Percentiles rank a stretch among this genome's conserved stretches.
phyloP scores from a whole-genome alignment of 2,888 invertebrate species.

The Homarus gammarus region DNA sequence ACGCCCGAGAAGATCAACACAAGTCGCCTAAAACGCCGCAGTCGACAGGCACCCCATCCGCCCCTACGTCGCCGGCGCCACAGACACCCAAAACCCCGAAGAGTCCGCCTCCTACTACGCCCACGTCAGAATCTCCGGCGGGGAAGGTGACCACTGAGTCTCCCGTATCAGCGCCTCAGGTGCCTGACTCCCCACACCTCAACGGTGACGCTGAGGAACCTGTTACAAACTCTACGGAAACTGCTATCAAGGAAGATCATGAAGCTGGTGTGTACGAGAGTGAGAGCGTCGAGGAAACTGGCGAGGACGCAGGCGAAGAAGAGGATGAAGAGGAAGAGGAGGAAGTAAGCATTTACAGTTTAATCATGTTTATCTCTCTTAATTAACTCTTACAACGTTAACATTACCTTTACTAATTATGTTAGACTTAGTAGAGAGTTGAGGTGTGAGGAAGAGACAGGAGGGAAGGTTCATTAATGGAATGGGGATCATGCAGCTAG shows the following conservation, averaged over 20 bases:
- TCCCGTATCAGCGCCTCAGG: neutral
- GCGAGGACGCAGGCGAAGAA: slow-evolving; percentile 51
- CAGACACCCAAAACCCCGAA: slow-evolving; percentile 54
- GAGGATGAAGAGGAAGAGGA: slow-evolving; percentile 59
- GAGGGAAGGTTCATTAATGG: too few relatives aligned
- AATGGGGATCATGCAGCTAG: too few relatives aligned
- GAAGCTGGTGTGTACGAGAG: slow-evolving; percentile 30
- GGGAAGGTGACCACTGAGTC: slow-evolving; percentile 2
- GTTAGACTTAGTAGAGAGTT: too few relatives aligned
- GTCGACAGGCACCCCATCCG: slow-evolving; percentile 32
- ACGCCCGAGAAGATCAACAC: slow-evolving; percentile 37
- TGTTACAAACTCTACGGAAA: slow-evolving; percentile 9
- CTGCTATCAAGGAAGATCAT: slow-evolving; percentile 47
- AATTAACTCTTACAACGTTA: too few relatives aligned
- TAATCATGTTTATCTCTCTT: neutral
- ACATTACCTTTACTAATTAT: too few relatives aligned
- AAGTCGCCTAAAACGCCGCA: slow-evolving; percentile 48
- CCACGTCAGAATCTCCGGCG: neutral
- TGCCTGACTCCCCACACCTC: neutral
- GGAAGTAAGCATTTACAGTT: slow-evolving; percentile 17
- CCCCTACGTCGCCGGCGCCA: slow-evolving; percentile 39
- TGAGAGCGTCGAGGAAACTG: slow-evolving; percentile 34
- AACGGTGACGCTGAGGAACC: slow-evolving; percentile 19
- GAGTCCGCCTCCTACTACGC: slow-evolving; percentile 33
- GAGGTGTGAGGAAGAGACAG: too few relatives aligned